Evolutionary conservation across 2,888 invertebrate genomes (phyloP), one percentile per base, ranked within the genome.

Genomic region (Harpalus rufipes): DNA sequence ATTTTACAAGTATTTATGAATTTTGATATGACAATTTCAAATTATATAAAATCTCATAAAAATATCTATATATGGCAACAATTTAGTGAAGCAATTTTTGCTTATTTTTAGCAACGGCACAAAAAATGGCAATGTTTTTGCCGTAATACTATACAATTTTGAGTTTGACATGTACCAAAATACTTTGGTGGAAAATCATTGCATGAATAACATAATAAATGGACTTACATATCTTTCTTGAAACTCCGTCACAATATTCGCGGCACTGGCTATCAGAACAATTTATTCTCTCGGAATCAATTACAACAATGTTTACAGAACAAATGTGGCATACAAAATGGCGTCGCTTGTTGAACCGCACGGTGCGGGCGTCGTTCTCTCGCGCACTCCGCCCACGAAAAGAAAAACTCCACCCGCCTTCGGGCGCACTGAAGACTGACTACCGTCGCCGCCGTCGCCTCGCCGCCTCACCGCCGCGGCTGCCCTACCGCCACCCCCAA

Each of bases 291-390:
- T 78, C 56, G 76, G 85, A 86, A 85, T 86, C 86, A 87, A 87
- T 87, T 87, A 86, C 72, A 85, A 68, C 84, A 86, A 86, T 86
- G 86, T 85, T 84, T 84, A 84, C 83, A 84, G 85, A 86, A 84
- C 85, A 86, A 86, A 86, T 81, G 86, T 85, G 86, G 72, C 86
- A 85, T 85, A 84, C 85, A 81, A 86, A 86, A 86, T 86, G 86
- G 86, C 86, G 86, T 74, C 83, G 83, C 18, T 39, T 74, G 44
- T 58, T 51, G 79, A 86, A 86, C 86, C 86, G 84, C 86, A 86
- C 84, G 85, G 78, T 78, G 32, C 85, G 85, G 86, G 85, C 74
- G 76, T 85, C 86, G 85, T 44, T 61, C 61, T 25, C 58, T 59
- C 32, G 58, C 83, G 61, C 76, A 83, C 83, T 76, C 83, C 83